phyloP scores from a whole-genome alignment of 2,113 vertebrate species.

The Climacteris rufus region DNA sequence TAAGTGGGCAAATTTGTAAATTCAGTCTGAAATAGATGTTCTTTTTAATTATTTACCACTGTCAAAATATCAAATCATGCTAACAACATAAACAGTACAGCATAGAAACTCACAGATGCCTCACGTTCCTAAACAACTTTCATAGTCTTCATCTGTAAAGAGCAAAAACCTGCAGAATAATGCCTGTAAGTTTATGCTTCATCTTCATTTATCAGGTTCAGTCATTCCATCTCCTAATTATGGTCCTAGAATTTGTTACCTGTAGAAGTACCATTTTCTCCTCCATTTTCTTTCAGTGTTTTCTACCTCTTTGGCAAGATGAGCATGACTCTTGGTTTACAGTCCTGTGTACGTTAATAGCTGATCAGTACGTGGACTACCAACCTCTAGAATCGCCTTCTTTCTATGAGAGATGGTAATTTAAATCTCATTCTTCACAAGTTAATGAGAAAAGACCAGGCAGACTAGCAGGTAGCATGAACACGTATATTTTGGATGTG shows the following conservation, averaged over 20 bases:
- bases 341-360: not conserved
- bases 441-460: not conserved
- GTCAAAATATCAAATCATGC: not conserved
- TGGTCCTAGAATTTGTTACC: not conserved
- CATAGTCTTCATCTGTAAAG: not conserved
- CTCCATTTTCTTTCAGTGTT: not conserved
- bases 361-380: not conserved
- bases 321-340: not conserved
- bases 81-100: not conserved
- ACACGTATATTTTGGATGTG: not conserved
- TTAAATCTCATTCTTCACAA: not conserved
- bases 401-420: not conserved
- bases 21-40: not conserved
- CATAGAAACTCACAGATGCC: not conserved
- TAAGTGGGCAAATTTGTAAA: not conserved
- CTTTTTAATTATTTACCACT: not conserved
- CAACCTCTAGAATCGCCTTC: not conserved
- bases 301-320: not conserved
- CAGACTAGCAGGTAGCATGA: not conserved
- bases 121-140: not conserved
- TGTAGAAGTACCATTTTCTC: not conserved
- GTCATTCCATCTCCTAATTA: not conserved
- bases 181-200: not conserved
- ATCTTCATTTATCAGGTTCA: not conserved
- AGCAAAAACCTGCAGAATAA: not conserved